phyloP scores from a whole-genome alignment of 53 echinoderm and acorn worm species.

The Echinarachnius parma region DNA sequence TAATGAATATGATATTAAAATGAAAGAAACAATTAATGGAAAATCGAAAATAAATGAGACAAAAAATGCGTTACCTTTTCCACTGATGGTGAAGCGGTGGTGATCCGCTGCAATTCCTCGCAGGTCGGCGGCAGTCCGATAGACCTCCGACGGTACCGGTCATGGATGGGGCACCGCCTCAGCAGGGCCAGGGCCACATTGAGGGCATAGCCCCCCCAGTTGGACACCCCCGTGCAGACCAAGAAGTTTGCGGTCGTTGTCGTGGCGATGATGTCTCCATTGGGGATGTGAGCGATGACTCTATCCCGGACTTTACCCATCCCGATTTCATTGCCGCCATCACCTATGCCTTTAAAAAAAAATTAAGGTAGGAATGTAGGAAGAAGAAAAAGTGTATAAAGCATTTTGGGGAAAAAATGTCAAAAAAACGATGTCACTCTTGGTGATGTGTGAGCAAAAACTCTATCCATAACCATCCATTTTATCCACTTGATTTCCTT shows the following conservation, averaged over 20 bases:
- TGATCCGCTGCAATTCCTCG: slow-evolving; percentile 42
- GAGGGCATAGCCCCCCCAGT: slow-evolving; percentile 92
- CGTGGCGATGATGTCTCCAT: slow-evolving; percentile 57
- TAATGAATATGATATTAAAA: not conserved
- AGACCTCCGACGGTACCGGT: slow-evolving; percentile 66
- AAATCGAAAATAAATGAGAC: not conserved
- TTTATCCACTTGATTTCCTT: too few species aligned
- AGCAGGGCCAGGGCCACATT: slow-evolving; percentile 66
- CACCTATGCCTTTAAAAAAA: slow-evolving; percentile 81
- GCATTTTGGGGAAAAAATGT: too few species aligned
- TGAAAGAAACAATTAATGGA: not conserved
- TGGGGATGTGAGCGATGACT: slow-evolving; percentile 43
- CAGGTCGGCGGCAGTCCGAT: slow-evolving; percentile 66
- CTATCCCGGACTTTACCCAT: slow-evolving; percentile 80
- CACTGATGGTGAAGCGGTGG: slow-evolving; percentile 45
- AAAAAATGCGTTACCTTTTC: slow-evolving; percentile 51
- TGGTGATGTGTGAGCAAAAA: too few species aligned
- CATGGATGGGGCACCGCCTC: slow-evolving; percentile 71
- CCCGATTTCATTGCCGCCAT: slow-evolving; percentile 77
- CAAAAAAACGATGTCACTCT: too few species aligned
- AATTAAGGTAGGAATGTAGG: too few species aligned
- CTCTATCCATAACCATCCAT: too few species aligned
- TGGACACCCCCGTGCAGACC: slow-evolving; percentile 69
- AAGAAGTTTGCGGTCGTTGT: slow-evolving; percentile 57
- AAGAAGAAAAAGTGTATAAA: too few species aligned